Percentiles rank a stretch among this genome's conserved stretches.
phyloP scores from a whole-genome alignment of 2,113 vertebrate genomes.

The Nyctereutes procyonoides region DNA sequence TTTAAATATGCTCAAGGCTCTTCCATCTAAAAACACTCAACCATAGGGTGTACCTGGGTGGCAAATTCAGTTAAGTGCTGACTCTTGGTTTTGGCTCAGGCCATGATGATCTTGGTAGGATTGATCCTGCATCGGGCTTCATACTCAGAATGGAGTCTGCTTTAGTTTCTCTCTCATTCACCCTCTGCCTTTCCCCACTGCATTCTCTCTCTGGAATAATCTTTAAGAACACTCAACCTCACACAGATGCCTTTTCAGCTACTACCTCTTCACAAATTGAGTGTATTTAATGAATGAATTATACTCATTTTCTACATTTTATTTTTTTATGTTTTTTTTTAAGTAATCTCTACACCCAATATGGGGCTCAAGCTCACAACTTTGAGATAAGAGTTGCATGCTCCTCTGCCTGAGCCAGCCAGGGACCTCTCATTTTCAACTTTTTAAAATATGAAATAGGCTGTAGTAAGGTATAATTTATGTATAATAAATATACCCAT shows the following conservation, averaged over 20 bases:
- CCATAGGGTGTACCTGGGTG: neutral
- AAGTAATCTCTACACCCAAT: neutral
- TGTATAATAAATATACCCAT: neutral
- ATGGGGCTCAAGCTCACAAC: neutral
- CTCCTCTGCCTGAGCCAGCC: neutral
- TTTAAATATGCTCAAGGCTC: neutral
- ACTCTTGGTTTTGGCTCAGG: neutral
- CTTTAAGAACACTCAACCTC: neutral
- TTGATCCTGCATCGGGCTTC: neutral
- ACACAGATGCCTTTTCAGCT: neutral
- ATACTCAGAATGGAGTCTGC: neutral
- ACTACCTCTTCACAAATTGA: neutral
- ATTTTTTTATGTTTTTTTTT: neutral
- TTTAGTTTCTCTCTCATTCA: neutral
- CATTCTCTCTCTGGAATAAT: neutral
- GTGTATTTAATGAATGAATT: neutral
- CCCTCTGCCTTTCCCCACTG: neutral
- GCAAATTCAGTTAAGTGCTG: neutral
- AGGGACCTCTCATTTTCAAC: neutral
- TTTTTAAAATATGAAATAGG: neutral
- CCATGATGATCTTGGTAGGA: neutral
- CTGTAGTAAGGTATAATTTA: neutral
- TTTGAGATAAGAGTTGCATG: neutral
- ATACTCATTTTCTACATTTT: neutral
- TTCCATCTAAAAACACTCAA: neutral